phyloP scores from a whole-genome alignment of 2,797 vertebrate genomes.

The Triplophysa yarkandensis region DNA sequence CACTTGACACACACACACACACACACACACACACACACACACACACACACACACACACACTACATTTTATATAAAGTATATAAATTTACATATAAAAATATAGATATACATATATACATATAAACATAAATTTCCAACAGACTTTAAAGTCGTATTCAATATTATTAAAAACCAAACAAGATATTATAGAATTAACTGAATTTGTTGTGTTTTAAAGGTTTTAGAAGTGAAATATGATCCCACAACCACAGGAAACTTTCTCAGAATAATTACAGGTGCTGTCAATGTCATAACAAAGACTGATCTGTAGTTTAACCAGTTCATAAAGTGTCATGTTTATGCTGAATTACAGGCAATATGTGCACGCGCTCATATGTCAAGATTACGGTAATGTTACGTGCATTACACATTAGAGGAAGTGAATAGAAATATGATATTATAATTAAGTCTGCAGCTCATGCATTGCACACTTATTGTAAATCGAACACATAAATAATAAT shows the following conservation, averaged over 20 bases:
- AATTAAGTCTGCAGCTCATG: not conserved
- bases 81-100: no score
- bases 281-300: not conserved
- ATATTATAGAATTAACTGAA: no score
- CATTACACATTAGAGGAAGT: not conserved
- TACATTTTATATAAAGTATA: no score
- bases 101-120: no score
- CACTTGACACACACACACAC: no score
- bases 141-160: no score
- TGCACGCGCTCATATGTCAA: not conserved
- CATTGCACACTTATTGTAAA: not conserved
- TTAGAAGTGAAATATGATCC: not conserved
- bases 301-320: not conserved
- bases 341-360: not conserved
- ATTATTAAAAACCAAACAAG: no score
- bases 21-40: no score
- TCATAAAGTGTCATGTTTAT: not conserved
- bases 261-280: not conserved
- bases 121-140: no score
- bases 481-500: not conserved
- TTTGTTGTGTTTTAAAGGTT: no score
- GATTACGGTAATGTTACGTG: not conserved
- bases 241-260: not conserved
- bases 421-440: not conserved
- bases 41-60: no score